A percentile compares a stretch with the other conserved stretches of the same genome.
Conservation (phyloP, 1,140 invertebrate genomes). For the Habropoda laboriosa region DNA sequence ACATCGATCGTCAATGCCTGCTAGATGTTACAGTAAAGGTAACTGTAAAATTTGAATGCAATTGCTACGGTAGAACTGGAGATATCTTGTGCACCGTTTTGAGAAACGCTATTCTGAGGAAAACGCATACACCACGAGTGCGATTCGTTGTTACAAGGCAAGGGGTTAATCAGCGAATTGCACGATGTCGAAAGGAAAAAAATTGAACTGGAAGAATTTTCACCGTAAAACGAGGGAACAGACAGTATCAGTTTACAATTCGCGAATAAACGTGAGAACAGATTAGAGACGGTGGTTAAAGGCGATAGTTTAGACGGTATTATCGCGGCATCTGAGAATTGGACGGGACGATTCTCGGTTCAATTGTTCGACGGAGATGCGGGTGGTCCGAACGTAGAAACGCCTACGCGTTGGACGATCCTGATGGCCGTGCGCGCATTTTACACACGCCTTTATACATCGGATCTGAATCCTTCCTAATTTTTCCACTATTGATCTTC, state of each 20-base stretch:
- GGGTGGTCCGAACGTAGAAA: constrained; percentile 56
- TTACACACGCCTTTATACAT: background rate
- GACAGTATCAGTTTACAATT: background rate
- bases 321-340: background rate
- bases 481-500: constrained; percentile 1
- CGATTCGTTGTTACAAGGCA: no score
- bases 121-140: no score
- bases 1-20: no score
- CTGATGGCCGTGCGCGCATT: constrained; percentile 25
- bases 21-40: no score
- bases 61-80: no score
- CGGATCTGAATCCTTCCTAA: constrained; percentile 18
- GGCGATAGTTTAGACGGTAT: background rate
- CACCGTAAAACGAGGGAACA: no score
- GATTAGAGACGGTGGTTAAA: background rate
- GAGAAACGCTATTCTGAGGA: no score
- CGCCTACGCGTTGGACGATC: constrained; percentile 44
- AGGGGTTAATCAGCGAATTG: no score
- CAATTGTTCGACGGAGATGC: constrained; percentile 23
- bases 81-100: no score
- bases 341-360: background rate
- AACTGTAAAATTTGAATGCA: no score
- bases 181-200: no score
- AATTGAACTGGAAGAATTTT: no score
- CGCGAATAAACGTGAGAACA: background rate